phyloP scores from a whole-genome alignment of 2,888 invertebrate species.

The Malthinus seriepunctatus region DNA sequence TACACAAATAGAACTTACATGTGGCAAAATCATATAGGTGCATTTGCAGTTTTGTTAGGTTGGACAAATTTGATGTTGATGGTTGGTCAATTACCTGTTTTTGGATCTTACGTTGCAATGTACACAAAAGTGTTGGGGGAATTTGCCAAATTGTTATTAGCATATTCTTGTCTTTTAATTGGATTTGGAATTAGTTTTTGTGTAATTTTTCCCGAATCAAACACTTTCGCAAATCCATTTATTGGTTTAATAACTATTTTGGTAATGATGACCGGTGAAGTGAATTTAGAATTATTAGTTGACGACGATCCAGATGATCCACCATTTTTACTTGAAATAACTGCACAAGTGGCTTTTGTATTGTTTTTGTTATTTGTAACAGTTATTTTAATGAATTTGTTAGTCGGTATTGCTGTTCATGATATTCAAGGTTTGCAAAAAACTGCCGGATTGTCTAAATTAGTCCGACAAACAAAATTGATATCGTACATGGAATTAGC shows the following conservation, averaged over 20 bases:
- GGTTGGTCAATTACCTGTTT: conserved; percentile 86
- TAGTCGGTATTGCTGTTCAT: conserved; percentile 86
- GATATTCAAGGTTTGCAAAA: conserved; percentile 85
- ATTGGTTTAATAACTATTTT: conserved; percentile 83
- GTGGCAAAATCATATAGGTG: conserved; percentile 87
- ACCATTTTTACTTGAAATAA: conserved; percentile 75
- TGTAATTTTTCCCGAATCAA: conserved; percentile 82
- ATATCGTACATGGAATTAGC: conserved; percentile 85
- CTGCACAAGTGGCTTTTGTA: conserved; percentile 81
- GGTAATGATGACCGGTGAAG: conserved; percentile 89
- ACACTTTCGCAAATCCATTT: conserved; percentile 81
- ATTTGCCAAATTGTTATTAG: conserved; percentile 83
- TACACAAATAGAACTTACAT: conserved; percentile 77
- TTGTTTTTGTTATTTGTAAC: conserved; percentile 82
- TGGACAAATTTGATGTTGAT: conserved; percentile 92
- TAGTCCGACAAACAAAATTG: conserved; percentile 84
- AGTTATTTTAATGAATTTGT: conserved; percentile 81
- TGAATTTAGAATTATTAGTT: conserved; percentile 75
- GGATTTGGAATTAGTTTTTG: conserved; percentile 89
- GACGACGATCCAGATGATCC: conserved; percentile 78
- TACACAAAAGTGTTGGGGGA: conserved; percentile 86
- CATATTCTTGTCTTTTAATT: conserved; percentile 81
- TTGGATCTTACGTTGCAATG: conserved; percentile 90
- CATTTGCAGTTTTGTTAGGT: conserved; percentile 81
- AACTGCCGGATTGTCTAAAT: conserved; percentile 81